These are phyloP conservation scores for Melinopterus prodromus DNA, from an alignment of 2,888 invertebrate genomes.

Conservation along the genomic window DNA sequence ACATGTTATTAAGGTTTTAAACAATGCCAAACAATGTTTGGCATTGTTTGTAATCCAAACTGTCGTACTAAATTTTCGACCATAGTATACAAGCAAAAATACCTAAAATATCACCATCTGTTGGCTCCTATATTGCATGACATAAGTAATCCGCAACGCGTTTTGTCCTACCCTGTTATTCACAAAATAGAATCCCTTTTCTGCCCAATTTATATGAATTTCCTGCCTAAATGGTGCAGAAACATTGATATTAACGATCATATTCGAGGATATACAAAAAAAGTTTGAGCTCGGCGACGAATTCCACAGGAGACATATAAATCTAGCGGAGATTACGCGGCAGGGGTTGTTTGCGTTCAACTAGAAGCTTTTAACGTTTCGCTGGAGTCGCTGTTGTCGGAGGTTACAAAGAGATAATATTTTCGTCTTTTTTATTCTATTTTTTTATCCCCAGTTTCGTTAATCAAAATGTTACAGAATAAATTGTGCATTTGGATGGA, in stretches of 20 bases:
- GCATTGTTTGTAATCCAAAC: too few species aligned
- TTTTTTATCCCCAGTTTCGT: neutral
- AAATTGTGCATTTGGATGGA: neutral
- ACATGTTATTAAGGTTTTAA: too few species aligned
- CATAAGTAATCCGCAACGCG: too few species aligned
- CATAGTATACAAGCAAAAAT: too few species aligned
- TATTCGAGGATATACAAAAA: neutral
- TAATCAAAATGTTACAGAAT: neutral
- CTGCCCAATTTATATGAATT: neutral
- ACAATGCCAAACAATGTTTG: too few species aligned
- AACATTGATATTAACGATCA: neutral
- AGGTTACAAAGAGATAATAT: neutral
- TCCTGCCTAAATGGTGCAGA: neutral
- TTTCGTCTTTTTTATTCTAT: neutral
- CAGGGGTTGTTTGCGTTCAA: neutral
- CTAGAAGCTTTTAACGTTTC: neutral
- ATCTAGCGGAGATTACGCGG: neutral
- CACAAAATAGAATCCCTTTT: neutral
- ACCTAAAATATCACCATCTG: too few species aligned
- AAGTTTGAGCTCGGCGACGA: neutral
- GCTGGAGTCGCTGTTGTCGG: neutral
- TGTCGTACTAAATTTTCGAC: too few species aligned
- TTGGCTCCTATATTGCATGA: too few species aligned
- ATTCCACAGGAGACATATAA: neutral
- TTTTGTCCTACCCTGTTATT: too few species aligned